Conservation (phyloP, 2,113 vertebrate species). For the Tonatia bakeri region DNA sequence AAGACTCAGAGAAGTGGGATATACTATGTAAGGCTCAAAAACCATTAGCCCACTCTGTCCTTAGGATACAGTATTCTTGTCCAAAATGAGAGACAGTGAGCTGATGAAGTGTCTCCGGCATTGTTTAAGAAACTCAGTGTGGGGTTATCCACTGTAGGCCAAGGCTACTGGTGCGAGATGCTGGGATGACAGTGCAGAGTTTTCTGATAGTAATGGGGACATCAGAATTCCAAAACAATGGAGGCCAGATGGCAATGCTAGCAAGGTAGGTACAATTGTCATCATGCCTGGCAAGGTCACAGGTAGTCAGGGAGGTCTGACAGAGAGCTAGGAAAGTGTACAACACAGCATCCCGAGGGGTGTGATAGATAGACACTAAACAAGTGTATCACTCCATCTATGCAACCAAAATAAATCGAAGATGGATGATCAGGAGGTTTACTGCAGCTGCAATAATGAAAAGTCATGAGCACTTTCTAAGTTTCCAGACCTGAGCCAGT, state of each 20-base stretch:
- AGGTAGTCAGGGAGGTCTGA: not conserved
- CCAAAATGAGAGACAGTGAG: not conserved
- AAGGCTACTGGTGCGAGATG: not conserved
- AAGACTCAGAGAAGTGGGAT: not conserved
- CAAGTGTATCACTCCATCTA: not conserved
- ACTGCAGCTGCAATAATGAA: not conserved
- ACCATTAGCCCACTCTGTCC: not conserved
- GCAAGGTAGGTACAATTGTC: not conserved
- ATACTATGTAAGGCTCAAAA: not conserved
- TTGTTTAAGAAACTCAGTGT: not conserved
- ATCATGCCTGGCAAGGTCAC: not conserved
- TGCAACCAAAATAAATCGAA: not conserved
- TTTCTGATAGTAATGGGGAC: not conserved
- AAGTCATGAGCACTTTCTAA: not conserved
- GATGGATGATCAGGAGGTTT: not conserved
- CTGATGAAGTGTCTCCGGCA: not conserved
- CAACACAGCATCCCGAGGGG: not conserved
- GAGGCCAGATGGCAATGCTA: not conserved
- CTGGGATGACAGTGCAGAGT: not conserved
- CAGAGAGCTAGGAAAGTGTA: not conserved
- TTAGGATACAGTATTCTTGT: not conserved
- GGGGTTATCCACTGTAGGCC: not conserved
- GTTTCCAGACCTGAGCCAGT: not conserved
- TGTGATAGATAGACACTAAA: not conserved
- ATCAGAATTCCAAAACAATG: not conserved